Evolutionary conservation across 2,888 invertebrate genomes (phyloP), one percentile per base, ranked within the genome.

Genomic region (Eudasyphora cyanicolor): DNA sequence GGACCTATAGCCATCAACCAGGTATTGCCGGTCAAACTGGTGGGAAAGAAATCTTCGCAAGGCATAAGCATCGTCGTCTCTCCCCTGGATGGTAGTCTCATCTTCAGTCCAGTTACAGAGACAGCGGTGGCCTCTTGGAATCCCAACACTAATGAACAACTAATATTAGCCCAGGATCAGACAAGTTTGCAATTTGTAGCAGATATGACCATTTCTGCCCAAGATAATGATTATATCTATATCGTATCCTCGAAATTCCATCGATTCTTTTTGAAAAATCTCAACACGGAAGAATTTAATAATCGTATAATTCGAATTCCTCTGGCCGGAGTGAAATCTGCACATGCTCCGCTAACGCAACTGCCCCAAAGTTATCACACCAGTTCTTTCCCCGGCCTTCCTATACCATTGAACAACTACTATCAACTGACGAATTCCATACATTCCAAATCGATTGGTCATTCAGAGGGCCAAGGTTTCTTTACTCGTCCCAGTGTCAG

Each of bases 31-130:
- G 95, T 97, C 0, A 94, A 95, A 84, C 92, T 97, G 62, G 96
- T 96, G 14, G 97, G 97, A 0, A 95, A 95, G 88, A 97, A 97
- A 91, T 96, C 97, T 0, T 97, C 97, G 0, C 97, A 97, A 90
- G 97, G 97, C 4, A 93, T 97, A 7, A 96, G 95, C 0, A 88
- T 97, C 21, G 94, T 95, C 0, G 94, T 96, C 0, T 95, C 96
- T 85, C 95, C 95, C 0, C 92, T 93, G 0, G 96, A 96, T 86
- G 95, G 96, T 82, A 95, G 95, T 45, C 93, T 97, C 76, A 93
- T 95, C 86, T 97, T 97, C 91, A 95, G 96, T 83, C 97, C 97
- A 0, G 92, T 97, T 67, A 94, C 95, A 0, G 97, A 97, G 92
- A 96, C 96, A 0, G 96, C 97, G 0, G 92, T 97, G 14, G 96